phyloP scores from a whole-genome alignment of 2,888 invertebrate genomes.

The Cheilosia scutellata region DNA sequence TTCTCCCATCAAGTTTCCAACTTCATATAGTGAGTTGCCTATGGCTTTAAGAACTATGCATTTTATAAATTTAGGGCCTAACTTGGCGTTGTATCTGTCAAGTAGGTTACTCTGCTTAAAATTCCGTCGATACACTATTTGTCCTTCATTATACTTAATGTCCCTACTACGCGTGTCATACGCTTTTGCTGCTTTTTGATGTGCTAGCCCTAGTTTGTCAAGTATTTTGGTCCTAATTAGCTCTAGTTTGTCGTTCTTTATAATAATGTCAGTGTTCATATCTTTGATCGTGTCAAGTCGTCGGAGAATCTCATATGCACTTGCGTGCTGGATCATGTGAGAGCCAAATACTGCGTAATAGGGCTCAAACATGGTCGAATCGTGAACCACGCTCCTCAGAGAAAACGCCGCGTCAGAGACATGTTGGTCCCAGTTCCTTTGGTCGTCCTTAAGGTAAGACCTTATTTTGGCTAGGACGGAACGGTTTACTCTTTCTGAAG shows the following conservation, averaged over 20 bases:
- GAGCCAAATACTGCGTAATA: not conserved
- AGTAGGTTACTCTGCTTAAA: no score
- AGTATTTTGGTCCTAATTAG: not conserved
- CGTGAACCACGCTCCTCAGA: not conserved
- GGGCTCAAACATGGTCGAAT: not conserved
- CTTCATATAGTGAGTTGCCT: not conserved
- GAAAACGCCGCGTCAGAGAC: not conserved
- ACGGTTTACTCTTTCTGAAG: conserved; percentile 25
- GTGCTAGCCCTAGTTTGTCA: not conserved
- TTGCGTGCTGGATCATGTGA: not conserved
- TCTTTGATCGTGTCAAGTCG: not conserved
- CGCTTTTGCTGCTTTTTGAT: not conserved
- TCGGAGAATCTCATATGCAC: not conserved
- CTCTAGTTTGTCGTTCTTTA: not conserved
- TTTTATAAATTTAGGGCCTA: not conserved
- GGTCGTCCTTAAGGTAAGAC: not conserved
- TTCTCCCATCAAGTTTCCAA: not conserved
- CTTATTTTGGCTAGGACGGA: not conserved
- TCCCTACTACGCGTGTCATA: not conserved
- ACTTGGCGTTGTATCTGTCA: no score
- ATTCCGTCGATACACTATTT: not conserved
- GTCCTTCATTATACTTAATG: not conserved
- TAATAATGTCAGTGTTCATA: no score
- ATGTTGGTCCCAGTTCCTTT: no score
- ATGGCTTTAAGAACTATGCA: not conserved